Percentiles rank a stretch among this genome's conserved stretches.
phyloP scores from a whole-genome alignment of 2,113 vertebrate species.

The Heterocephalus glaber region DNA sequence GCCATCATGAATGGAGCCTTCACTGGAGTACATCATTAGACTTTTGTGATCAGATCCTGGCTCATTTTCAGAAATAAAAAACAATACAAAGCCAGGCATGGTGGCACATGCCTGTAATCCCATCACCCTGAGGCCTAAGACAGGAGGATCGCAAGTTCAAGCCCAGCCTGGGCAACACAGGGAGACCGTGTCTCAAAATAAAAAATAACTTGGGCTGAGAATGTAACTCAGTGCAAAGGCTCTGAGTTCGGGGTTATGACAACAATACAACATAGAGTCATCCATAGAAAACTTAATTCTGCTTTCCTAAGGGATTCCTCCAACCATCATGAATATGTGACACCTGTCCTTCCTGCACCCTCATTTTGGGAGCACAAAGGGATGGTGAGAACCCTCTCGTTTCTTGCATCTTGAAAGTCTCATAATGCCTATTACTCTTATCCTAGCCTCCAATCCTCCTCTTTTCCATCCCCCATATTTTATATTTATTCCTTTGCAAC shows the following conservation, averaged over 20 bases:
- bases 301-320: too few relatives aligned
- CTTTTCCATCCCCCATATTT: neutral
- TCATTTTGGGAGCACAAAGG: neutral
- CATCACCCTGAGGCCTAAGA: neutral
- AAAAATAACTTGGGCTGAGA: neutral
- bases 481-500: neutral
- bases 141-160: neutral
- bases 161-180: neutral
- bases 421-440: neutral
- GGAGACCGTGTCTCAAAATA: neutral
- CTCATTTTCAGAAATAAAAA: neutral
- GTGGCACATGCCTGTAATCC: neutral
- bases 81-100: neutral
- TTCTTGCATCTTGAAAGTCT: neutral
- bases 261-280: neutral
- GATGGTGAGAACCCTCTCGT: neutral
- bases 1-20: neutral
- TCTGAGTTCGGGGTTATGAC: neutral
- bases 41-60: neutral
- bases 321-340: neutral
- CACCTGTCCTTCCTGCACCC: neutral
- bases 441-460: neutral
- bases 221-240: neutral
- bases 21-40: accelerated
- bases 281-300: neutral